phyloP scores from a whole-genome alignment of 2,797 vertebrate genomes.

The Pogoniulus pusillus region DNA sequence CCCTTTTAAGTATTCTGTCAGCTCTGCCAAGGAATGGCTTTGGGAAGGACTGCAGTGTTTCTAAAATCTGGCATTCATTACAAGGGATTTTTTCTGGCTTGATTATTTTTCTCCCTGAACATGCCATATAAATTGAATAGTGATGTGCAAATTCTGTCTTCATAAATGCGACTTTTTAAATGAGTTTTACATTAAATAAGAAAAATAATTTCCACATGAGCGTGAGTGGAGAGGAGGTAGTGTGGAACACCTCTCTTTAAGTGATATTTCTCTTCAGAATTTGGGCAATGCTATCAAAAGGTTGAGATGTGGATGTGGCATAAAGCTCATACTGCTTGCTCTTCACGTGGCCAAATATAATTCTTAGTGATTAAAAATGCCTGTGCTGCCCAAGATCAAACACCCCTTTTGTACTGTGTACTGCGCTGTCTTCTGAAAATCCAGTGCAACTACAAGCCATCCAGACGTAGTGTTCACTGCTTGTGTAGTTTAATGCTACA shows the following conservation, averaged over 20 bases:
- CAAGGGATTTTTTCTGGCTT: slow-evolving; percentile 53
- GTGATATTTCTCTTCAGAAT: neutral
- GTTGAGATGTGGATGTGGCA: neutral
- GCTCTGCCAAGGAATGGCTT: slow-evolving; percentile 58
- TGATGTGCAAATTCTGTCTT: slow-evolving; percentile 56
- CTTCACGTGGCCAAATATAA: neutral
- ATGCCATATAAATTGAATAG: slow-evolving; percentile 64
- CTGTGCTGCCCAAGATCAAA: neutral
- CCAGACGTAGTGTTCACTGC: neutral
- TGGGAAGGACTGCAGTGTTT: slow-evolving; percentile 45
- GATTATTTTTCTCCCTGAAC: slow-evolving; percentile 62
- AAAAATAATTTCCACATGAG: too few species aligned
- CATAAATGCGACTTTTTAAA: slow-evolving; percentile 2
- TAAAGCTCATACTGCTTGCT: neutral
- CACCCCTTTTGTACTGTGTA: neutral
- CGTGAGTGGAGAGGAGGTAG: neutral
- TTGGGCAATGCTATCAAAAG: neutral
- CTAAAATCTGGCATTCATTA: slow-evolving; percentile 68
- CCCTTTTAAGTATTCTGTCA: slow-evolving; percentile 51
- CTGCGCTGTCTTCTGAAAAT: slow-evolving; percentile 17
- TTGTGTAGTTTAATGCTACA: neutral
- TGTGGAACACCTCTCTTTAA: neutral
- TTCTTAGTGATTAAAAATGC: slow-evolving; percentile 30
- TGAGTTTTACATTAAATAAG: too few species aligned
- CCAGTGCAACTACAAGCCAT: slow-evolving; percentile 4